Base-by-base conservation (phyloP, 2,113 vertebrate genomes). In the Triplophysa dalaica region DNA sequence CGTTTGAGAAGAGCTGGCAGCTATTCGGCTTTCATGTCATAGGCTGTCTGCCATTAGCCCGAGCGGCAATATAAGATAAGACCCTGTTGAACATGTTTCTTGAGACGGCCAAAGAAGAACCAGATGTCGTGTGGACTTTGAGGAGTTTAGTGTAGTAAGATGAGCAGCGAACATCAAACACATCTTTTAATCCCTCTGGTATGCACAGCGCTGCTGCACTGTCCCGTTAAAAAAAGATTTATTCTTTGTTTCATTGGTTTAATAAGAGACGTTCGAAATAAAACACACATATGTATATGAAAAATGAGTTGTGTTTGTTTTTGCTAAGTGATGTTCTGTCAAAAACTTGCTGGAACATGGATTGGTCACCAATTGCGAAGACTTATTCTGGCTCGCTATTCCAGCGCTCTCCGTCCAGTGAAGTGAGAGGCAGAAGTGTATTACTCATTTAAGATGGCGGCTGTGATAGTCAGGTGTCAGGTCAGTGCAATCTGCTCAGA, bases 381-480 rank as follows among this genome's bases (percentile, higher is more conserved):
- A 43, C 75, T 75, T 61, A 60, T 33, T 82, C 81, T 61, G 60
- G 14, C 26, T 12, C 64, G 10, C 41, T 63, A 22, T 70, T 79
- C 83, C 33, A 38, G 78, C 60, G 50, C 77, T 60, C 65, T 82
- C 72, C 48, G 22, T 79, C 77, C 77, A 62, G 72, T 67, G 70
- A 65, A 75, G 83, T 65, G 74, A 75, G 70, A 78, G 70, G 58
- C 70, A 70, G 79, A 58, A 79, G 83, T 70, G 76, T 81, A 80
- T 79, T 70, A 79, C 72, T 82, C 73, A 56, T 78, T 78, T 61
- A 79, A 82, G 83, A 82, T 77, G 80, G 70, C 77, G 45, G 54
- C 65, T 73, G 75, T 65, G 81, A 82, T 77, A 82, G 76, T 72
- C 80, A 85, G 80, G 83, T 85, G 83, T 85, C 83, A 79, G 83